Base-by-base conservation (phyloP, 1,140 invertebrate genomes). In the Cherax quadricarinatus region DNA sequence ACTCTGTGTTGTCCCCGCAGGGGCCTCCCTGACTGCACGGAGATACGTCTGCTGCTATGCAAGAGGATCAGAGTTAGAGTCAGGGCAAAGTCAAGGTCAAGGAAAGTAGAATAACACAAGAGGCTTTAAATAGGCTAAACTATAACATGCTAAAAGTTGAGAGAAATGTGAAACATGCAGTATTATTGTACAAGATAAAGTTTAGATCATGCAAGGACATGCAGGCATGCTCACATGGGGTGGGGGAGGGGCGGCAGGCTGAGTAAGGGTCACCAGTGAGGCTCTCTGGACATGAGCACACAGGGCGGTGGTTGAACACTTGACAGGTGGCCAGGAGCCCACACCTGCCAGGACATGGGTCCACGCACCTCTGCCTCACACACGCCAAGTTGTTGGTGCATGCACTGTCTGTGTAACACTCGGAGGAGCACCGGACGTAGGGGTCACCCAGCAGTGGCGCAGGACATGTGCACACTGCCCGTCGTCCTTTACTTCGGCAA, bases 161-260 rank as follows among this genome's bases (percentile, higher is more conserved):
- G 70, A 30, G 66, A n/a, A 70, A n/a, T 70, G 18, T 75, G 30
- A 9, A 75, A 30, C 30, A 66, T 87, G 70, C 70, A 75, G 21
- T 57, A 41, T 78, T 18, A 86, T n/a, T 30, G 70, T 16, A n/a
- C 18, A 70, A 30, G 78, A 51, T 70, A n/a, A 87, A 80, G 78
- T 1, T 7, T 21, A 57, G 41, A 48, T 60, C n/a, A 87, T 87
- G 86, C 87, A 62, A 21, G 96, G 95, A 94, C 97, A 98, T 95
- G 98, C 97, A 6, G 97, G 97, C 94, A 97, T 95, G 94, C 97
- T 98, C 4, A 96, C 96, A 95, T 97, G 96, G 93, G 97, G 97
- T 73, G 98, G 97, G 95, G n/a, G 41, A 49, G 41, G 86, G 80
- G 41, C 60, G 62, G 66, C 97, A 98, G 92, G 96, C 95, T 49